phyloP scores from a whole-genome alignment of 1,140 invertebrate genomes.

The Triops longicaudatus region DNA sequence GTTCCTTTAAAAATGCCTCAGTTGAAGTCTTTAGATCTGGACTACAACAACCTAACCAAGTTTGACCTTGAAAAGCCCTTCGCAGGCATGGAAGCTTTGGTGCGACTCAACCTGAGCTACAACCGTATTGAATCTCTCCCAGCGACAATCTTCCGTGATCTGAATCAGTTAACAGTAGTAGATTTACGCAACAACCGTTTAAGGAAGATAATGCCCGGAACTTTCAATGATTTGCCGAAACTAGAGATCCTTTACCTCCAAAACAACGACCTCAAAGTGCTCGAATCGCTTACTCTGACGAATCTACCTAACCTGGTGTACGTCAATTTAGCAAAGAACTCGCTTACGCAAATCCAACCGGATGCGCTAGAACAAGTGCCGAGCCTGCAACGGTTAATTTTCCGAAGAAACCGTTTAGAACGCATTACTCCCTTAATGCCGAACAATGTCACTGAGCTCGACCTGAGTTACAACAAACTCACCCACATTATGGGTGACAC shows the following conservation, averaged over 20 bases:
- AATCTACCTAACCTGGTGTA: slow-evolving; percentile 37
- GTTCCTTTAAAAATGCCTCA: slow-evolving; percentile 38
- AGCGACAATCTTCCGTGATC: slow-evolving; percentile 49
- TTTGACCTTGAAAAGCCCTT: slow-evolving; percentile 48
- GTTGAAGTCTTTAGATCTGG: slow-evolving; percentile 32
- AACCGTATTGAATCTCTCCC: slow-evolving; percentile 58
- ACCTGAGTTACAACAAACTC: slow-evolving; percentile 49
- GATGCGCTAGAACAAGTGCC: slow-evolving; percentile 37
- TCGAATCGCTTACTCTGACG: slow-evolving; percentile 36
- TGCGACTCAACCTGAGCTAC: slow-evolving; percentile 65
- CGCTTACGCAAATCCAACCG: slow-evolving; percentile 36
- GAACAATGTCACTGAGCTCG: slow-evolving; percentile 28
- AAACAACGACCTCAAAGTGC: slow-evolving; percentile 36
- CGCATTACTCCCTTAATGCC: slow-evolving; percentile 22
- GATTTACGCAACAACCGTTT: slow-evolving; percentile 65
- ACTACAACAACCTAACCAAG: slow-evolving; percentile 31
- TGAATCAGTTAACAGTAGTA: slow-evolving; percentile 51
- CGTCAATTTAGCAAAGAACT: slow-evolving; percentile 38
- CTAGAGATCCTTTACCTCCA: slow-evolving; percentile 36
- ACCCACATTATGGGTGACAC: slow-evolving; percentile 69
- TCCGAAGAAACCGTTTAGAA: slow-evolving; percentile 37
- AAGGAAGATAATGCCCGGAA: slow-evolving; percentile 56
- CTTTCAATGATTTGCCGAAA: slow-evolving; percentile 54
- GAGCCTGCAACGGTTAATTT: slow-evolving; percentile 36
- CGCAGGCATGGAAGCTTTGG: slow-evolving; percentile 53